These are phyloP conservation scores for Alethe diademata DNA, from an alignment of 2,113 vertebrate species.

Conservation along the genomic window DNA sequence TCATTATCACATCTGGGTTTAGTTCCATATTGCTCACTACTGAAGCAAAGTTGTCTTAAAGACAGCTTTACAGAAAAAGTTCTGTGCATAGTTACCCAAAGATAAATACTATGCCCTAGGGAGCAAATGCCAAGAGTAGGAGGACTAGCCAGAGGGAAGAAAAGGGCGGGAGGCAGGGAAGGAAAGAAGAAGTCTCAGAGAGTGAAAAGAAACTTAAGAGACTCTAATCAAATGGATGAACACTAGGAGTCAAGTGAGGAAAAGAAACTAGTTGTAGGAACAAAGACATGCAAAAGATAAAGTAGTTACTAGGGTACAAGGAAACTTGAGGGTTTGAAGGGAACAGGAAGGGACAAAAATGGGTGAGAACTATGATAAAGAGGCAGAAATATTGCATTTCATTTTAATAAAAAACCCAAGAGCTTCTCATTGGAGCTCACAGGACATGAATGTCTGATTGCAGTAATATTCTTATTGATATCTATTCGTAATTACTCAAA, in stretches of 20 bases:
- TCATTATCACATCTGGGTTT: neutral
- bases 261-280: neutral
- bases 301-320: neutral
- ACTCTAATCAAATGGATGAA: neutral
- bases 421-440: neutral
- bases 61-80: neutral
- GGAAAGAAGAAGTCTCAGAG: neutral
- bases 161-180: neutral
- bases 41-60: neutral
- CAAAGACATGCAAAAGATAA: neutral
- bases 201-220: neutral
- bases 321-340: neutral
- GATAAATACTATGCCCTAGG: neutral
- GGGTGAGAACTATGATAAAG: neutral
- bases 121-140: neutral
- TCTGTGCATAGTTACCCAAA: neutral
- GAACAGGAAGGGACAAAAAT: neutral
- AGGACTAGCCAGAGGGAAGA: neutral
- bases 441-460: neutral
- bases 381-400: neutral
- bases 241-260: neutral
- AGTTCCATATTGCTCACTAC: neutral
- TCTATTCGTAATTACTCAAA: neutral
- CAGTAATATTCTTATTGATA: neutral
- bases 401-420: neutral